Base-by-base conservation (phyloP, 2,888 invertebrate species). In the Drosophila kanekoi region DNA sequence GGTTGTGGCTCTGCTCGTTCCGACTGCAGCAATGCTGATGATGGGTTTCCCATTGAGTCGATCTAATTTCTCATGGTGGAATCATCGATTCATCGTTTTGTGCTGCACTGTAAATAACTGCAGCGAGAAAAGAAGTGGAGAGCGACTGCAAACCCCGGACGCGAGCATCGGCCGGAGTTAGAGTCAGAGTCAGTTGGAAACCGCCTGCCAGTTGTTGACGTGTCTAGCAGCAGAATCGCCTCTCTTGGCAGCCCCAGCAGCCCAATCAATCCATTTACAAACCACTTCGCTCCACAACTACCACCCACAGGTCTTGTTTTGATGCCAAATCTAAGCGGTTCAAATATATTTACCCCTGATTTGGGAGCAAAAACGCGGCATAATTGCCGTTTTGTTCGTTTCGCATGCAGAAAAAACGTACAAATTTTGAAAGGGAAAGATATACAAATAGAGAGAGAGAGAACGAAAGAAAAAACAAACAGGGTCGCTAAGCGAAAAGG, bases 21-120 rank as follows among this genome's bases (percentile, higher is more conserved):
- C 68, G 40, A 58, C 32, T 71, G 73, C 67, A 64, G 86, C 85
- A 70, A 52, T 82, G 81, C 75, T 70, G 88, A 81, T 89, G 89
- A 88, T 79, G 86, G 85, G 69, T 80, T 69, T 73, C 70, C 80
- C 62, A 62, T 69, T 73, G 77, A 70, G 67, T 82, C 81, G 89
- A 88, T 89, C 87, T 89, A 89, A 89, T 87, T 89, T 89, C 89
- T 89, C 89, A 89, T 89, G 87, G 73, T 72, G 84, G 71, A 81
- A 84, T 88, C 89, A 86, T 87, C 89, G 81, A 89, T 89, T 88
- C 85, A 89, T 89, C 87, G 83, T 86, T 87, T 88, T 81, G 79
- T 77, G 67, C 64, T 72, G 76, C 59, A 57, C 77, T 79, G 79
- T 87, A 87, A 84, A 89, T 88, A 85, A 85, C 81, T 72, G 70